Conservation (phyloP, 2,113 vertebrate genomes). For the Gasterosteus nipponicus region DNA sequence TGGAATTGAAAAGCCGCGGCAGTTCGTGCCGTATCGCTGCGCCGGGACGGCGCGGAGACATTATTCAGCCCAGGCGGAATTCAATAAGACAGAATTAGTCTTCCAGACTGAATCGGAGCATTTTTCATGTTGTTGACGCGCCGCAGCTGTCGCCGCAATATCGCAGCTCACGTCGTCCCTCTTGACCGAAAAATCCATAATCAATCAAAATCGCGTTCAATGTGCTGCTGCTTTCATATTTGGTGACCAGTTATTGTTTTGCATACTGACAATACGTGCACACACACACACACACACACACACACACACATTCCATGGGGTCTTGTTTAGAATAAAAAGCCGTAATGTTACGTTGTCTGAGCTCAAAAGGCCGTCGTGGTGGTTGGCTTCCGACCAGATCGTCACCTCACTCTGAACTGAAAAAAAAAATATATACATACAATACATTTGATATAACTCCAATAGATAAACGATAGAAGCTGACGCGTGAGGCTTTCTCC, state of each 20-base stretch:
- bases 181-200: slow-evolving; percentile 44
- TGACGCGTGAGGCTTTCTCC: too few species aligned
- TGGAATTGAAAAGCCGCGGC: slow-evolving; percentile 57
- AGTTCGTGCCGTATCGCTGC: slow-evolving; percentile 26
- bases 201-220: slow-evolving; percentile 31
- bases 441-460: too few species aligned
- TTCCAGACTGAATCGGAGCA: slow-evolving; percentile 44
- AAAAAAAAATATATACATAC: background rate
- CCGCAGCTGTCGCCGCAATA: slow-evolving; percentile 30
- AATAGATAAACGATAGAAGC: too few species aligned
- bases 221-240: slow-evolving; percentile 42
- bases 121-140: slow-evolving; percentile 61
- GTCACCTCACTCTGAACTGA: slow-evolving; percentile 3
- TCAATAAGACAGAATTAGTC: slow-evolving; percentile 51
- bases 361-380: slow-evolving; percentile 50
- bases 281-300: slow-evolving; percentile 22
- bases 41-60: slow-evolving; percentile 33
- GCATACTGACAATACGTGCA: slow-evolving; percentile 21
- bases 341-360: slow-evolving; percentile 47
- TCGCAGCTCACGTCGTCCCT: slow-evolving; percentile 40
- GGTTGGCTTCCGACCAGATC: background rate
- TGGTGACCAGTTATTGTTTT: slow-evolving; percentile 49
- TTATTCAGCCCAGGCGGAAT: slow-evolving; percentile 70
- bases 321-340: slow-evolving; percentile 63
- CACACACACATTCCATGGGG: slow-evolving; percentile 38